Conservation (phyloP, 2,888 invertebrate species). For the Leptinotarsa tumamoca region DNA sequence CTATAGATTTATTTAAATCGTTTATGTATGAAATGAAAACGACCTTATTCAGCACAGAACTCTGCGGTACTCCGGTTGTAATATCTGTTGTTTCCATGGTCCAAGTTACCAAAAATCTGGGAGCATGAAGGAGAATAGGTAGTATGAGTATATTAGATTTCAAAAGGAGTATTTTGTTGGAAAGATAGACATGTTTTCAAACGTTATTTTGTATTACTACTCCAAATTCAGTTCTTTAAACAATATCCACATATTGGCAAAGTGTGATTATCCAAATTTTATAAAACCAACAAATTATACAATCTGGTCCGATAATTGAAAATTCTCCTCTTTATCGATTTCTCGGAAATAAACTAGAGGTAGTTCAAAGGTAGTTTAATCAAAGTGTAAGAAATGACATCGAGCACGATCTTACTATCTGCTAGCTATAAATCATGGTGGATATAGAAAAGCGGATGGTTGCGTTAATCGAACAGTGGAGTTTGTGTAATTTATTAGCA, state of each 20-base stretch:
- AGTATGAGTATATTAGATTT: too few species aligned
- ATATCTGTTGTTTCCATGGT: not conserved
- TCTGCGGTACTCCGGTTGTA: not conserved
- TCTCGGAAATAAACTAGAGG: conserved; percentile 1
- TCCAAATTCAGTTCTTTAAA: too few species aligned
- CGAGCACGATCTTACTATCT: conserved; percentile 48
- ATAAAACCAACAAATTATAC: not conserved
- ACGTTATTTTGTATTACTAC: too few species aligned
- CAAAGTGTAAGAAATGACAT: conserved; percentile 19
- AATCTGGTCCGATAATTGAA: not conserved
- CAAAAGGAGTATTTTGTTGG: too few species aligned
- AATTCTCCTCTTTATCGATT: not conserved
- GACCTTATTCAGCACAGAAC: not conserved
- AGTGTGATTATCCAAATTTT: not conserved
- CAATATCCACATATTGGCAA: too few species aligned
- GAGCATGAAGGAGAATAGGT: too few species aligned
- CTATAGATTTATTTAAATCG: not conserved
- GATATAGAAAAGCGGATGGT: conserved; percentile 52
- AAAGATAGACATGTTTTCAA: too few species aligned
- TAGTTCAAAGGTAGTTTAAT: conserved; percentile 14
- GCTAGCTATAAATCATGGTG: conserved; percentile 53
- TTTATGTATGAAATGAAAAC: not conserved
- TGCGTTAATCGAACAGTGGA: conserved; percentile 38
- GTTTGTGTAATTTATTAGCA: conserved; percentile 63
- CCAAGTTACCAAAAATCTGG: too few species aligned